Percentiles rank a stretch among this genome's conserved stretches.
phyloP scores from a whole-genome alignment of 2,113 vertebrate genomes.

The Notarius quadriscutis region DNA sequence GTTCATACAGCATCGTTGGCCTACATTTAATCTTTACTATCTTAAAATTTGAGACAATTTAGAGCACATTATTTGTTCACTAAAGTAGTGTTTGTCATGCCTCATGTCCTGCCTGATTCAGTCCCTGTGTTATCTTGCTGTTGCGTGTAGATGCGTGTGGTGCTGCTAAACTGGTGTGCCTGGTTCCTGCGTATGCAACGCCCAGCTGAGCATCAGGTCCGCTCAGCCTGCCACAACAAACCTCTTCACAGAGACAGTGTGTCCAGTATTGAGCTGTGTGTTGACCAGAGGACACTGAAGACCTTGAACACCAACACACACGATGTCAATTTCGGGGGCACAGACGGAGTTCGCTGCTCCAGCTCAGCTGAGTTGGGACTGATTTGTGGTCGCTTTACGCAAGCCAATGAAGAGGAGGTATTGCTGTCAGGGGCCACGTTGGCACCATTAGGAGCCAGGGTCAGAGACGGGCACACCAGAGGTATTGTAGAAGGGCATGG shows the following conservation, averaged over 20 bases:
- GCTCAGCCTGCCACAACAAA: constrained; percentile 78
- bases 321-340: constrained; percentile 82
- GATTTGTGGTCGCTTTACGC: constrained; percentile 79
- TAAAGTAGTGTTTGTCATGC: too few relatives aligned
- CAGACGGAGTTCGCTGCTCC: constrained; percentile 82
- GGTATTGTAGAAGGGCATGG: constrained; percentile 48
- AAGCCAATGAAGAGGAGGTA: constrained; percentile 74
- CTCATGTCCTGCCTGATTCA: background rate
- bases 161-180: constrained; percentile 95
- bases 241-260: constrained; percentile 74
- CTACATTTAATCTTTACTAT: background rate
- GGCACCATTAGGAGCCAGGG: constrained; percentile 61
- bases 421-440: constrained; percentile 72
- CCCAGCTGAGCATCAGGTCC: constrained; percentile 85
- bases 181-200: constrained; percentile 98
- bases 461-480: constrained; percentile 63
- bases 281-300: constrained; percentile 68
- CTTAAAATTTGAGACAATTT: background rate
- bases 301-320: constrained; percentile 83
- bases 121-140: background rate
- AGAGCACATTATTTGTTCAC: background rate
- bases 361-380: constrained; percentile 85
- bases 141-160: constrained; percentile 80
- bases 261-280: constrained; percentile 83
- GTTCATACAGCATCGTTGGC: background rate